Evolutionary conservation across 1,140 invertebrate genomes (phyloP).

Genomic region (Pseudomyrmex concolor): DNA sequence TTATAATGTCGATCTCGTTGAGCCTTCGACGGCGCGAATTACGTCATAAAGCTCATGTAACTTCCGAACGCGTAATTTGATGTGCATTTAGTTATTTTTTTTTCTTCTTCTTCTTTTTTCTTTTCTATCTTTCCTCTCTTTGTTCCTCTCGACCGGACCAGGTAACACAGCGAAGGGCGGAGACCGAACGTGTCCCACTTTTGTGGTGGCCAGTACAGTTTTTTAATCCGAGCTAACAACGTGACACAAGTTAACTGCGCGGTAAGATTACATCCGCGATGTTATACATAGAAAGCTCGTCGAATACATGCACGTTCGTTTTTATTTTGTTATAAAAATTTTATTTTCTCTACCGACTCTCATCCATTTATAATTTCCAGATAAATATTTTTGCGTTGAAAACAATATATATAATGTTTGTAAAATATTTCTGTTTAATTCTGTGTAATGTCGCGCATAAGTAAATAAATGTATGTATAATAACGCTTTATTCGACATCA

Average conservation of each 20-base stretch:
- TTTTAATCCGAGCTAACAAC: constrained; percentile 74
- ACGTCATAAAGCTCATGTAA: constrained; percentile 35
- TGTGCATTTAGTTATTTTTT: constrained; percentile 12
- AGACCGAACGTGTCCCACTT: constrained; percentile 62
- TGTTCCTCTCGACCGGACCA: constrained; percentile 47
- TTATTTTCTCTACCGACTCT: constrained; percentile 4
- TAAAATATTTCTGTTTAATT: constrained; percentile 5
- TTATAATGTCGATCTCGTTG: constrained; percentile 55
- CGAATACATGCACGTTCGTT: background rate
- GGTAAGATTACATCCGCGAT: constrained; percentile 11
- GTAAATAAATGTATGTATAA: background rate
- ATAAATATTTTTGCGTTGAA: constrained; percentile 5
- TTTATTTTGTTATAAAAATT: constrained; percentile 13
- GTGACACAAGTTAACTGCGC: constrained; percentile 61
- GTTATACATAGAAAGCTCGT: background rate
- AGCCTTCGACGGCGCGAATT: constrained; percentile 35
- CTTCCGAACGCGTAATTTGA: constrained; percentile 39
- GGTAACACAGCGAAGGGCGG: constrained; percentile 36
- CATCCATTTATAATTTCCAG: background rate
- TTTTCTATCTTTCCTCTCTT: constrained; percentile 26
- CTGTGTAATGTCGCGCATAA: background rate
- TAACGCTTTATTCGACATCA: no score
- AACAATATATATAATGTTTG: background rate
- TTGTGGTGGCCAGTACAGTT: constrained; percentile 68
- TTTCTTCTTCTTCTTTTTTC: constrained; percentile 5